These are phyloP conservation scores for Petrocephalus zakoni DNA, from an alignment of 2,113 vertebrate species.

Conservation along the genomic window DNA sequence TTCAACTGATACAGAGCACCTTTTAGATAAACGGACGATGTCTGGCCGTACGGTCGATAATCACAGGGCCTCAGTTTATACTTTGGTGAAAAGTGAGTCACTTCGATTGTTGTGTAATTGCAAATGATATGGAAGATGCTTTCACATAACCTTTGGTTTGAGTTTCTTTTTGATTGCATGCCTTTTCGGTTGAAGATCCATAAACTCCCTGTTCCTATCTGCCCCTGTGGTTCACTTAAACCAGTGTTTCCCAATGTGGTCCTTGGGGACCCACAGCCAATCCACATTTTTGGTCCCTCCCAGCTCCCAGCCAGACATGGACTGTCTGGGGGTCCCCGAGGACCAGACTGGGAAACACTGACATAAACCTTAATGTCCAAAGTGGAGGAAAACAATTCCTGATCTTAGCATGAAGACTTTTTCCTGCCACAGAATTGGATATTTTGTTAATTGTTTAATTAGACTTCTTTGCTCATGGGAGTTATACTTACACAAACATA, in stretches of 20 bases:
- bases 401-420: neutral
- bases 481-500: too few relatives aligned
- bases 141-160: neutral
- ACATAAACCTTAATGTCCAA: neutral
- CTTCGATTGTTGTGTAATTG: neutral
- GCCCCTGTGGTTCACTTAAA: neutral
- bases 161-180: too few relatives aligned
- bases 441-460: neutral
- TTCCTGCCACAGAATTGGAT: neutral
- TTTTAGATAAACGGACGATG: neutral
- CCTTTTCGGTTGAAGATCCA: too few relatives aligned
- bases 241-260: neutral
- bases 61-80: neutral
- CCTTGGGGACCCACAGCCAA: neutral
- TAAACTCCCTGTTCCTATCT: neutral
- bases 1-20: neutral
- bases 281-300: neutral
- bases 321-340: neutral
- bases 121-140: neutral
- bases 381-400: neutral
- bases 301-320: neutral
- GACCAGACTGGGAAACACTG: neutral
- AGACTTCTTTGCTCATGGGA: too few relatives aligned
- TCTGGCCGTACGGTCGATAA: neutral
- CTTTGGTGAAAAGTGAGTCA: neutral